Conservation (phyloP, 2,888 invertebrate genomes). For the Hofmannophila pseudospretella region DNA sequence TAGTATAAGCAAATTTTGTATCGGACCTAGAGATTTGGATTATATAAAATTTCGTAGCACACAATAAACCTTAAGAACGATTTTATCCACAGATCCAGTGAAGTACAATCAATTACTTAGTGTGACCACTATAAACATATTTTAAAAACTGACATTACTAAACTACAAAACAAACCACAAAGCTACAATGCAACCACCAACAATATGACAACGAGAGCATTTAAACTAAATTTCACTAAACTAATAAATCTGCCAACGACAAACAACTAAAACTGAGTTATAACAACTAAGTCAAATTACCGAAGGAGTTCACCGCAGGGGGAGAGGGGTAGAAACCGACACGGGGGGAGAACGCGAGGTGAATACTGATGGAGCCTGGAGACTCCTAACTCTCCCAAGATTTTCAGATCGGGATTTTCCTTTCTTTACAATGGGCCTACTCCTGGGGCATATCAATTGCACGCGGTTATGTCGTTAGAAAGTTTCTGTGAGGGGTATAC, state of each 20-base stretch:
- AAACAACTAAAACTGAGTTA: constrained; percentile 76
- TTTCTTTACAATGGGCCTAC: constrained; percentile 78
- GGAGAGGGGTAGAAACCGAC: constrained; percentile 49
- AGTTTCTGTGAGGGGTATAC: constrained; percentile 57
- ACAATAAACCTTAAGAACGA: no score
- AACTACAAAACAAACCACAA: no score
- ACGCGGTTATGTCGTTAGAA: constrained; percentile 78
- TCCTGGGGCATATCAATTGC: constrained; percentile 78
- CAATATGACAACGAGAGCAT: constrained; percentile 33
- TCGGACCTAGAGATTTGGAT: no score
- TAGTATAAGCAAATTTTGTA: no score
- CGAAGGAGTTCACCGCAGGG: constrained; percentile 70
- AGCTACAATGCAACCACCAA: background rate
- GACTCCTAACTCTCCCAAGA: constrained; percentile 71
- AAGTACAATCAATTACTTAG: no score
- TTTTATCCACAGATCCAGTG: no score
- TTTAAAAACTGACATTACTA: no score
- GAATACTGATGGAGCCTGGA: constrained; percentile 65
- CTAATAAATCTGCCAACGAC: constrained; percentile 70
- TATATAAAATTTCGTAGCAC: no score
- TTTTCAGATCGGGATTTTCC: constrained; percentile 77
- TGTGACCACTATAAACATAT: no score
- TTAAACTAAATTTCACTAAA: constrained; percentile 60
- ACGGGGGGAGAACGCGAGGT: constrained; percentile 46
- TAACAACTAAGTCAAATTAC: constrained; percentile 78